phyloP scores from a whole-genome alignment of 2,113 vertebrate genomes.

The Lethenteron reissneri region DNA sequence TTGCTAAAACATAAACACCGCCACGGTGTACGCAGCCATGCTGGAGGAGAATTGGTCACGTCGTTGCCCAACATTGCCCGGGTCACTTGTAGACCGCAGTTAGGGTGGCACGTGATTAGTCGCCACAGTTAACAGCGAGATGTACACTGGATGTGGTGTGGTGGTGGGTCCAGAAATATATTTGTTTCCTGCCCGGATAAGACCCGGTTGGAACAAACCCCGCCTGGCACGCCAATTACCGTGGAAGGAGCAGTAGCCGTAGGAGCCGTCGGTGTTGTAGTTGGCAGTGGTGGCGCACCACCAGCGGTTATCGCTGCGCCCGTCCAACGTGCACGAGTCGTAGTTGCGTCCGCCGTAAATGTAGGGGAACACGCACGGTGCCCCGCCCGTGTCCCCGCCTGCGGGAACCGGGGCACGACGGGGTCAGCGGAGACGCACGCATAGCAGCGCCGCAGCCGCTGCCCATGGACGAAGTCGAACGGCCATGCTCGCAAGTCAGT shows the following conservation, averaged over 20 bases:
- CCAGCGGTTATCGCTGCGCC: constrained; percentile 61
- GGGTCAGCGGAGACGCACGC: too few relatives aligned
- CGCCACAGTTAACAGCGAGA: background rate
- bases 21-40: too few relatives aligned
- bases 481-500: too few relatives aligned
- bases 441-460: too few relatives aligned
- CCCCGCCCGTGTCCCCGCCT: constrained; percentile 69
- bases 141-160: background rate
- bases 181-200: too few relatives aligned
- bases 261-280: constrained; percentile 81
- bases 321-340: constrained; percentile 53
- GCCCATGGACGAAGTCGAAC: too few relatives aligned
- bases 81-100: too few relatives aligned
- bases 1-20: too few relatives aligned
- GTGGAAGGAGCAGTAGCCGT: constrained; percentile 91
- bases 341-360: constrained; percentile 59
- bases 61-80: too few relatives aligned
- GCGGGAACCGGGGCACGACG: constrained; percentile 17
- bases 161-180: background rate
- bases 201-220: too few relatives aligned
- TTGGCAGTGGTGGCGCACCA: constrained; percentile 59
- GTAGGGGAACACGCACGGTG: constrained; percentile 73
- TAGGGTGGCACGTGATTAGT: too few relatives aligned
- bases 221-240: constrained; percentile 21
- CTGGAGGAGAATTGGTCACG: too few relatives aligned